Percentiles rank a stretch among this genome's conserved stretches.
Evolutionary conservation across 2,888 invertebrate species (phyloP).

Genomic region (Bembecia ichneumoniformis): DNA sequence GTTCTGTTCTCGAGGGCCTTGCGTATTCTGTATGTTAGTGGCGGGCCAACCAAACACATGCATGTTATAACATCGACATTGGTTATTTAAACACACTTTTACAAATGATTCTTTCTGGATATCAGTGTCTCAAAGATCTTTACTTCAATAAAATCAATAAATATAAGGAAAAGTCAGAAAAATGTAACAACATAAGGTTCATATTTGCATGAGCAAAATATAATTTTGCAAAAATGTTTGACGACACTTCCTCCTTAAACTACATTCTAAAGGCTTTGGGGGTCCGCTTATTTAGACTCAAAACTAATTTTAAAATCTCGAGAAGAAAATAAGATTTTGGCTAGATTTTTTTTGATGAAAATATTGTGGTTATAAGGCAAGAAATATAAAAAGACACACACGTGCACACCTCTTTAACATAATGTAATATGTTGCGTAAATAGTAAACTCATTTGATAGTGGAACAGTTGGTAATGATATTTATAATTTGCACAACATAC

Average conservation of each 20-base stretch:
- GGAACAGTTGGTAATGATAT: too few relatives aligned
- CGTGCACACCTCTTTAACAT: slow-evolving; percentile 35
- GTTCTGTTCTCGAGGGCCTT: slow-evolving; percentile 99
- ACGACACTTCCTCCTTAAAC: too few relatives aligned
- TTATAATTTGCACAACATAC: too few relatives aligned
- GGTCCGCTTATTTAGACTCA: too few relatives aligned
- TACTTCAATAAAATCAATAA: neutral
- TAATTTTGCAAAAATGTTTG: too few relatives aligned
- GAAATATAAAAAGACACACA: slow-evolving; percentile 35
- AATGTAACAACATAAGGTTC: too few relatives aligned
- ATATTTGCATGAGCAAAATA: too few relatives aligned
- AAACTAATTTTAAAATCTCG: too few relatives aligned
- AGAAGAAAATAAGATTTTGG: too few relatives aligned
- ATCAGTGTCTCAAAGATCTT: neutral
- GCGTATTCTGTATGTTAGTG: slow-evolving; percentile 84
- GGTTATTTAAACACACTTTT: slow-evolving; percentile 1
- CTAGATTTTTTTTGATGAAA: slow-evolving; percentile 10
- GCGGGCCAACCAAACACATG: slow-evolving; percentile 65
- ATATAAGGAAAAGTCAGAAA: too few relatives aligned
- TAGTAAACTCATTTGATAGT: too few relatives aligned
- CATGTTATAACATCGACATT: slow-evolving; percentile 61
- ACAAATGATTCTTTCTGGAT: neutral
- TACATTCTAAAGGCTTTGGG: too few relatives aligned
- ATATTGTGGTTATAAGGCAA: slow-evolving; percentile 57
- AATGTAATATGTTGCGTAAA: neutral